Conservation (phyloP, 1,140 invertebrate species). For the Pinna nobilis region DNA sequence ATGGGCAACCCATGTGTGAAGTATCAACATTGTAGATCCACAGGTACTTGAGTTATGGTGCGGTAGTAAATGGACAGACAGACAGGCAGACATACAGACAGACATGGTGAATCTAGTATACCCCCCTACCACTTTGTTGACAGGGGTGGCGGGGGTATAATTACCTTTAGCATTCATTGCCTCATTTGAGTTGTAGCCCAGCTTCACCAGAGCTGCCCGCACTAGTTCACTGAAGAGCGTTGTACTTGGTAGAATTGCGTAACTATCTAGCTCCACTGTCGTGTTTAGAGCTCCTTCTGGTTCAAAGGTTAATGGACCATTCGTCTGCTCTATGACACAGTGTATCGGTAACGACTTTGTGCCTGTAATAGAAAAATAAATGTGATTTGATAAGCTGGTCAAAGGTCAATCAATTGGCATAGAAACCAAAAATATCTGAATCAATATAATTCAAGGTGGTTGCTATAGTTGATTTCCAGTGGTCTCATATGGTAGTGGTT, state of each 20-base stretch:
- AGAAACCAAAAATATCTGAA: neutral
- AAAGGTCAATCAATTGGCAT: neutral
- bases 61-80: too few species aligned
- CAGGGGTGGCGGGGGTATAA: too few species aligned
- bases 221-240: slow-evolving; percentile 91
- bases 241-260: slow-evolving; percentile 92
- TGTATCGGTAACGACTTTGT: slow-evolving; percentile 91
- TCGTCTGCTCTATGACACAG: slow-evolving; percentile 83
- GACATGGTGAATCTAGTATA: too few species aligned
- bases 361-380: slow-evolving; percentile 51
- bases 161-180: slow-evolving; percentile 86
- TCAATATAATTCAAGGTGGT: neutral
- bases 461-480: neutral
- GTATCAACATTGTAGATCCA: too few species aligned
- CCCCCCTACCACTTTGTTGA: too few species aligned
- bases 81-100: too few species aligned
- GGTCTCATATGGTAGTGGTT: neutral
- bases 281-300: slow-evolving; percentile 53
- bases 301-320: slow-evolving; percentile 50
- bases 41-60: too few species aligned
- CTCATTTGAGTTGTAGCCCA: slow-evolving; percentile 86
- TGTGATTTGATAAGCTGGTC: neutral
- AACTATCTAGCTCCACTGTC: slow-evolving; percentile 89
- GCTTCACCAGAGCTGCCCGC: slow-evolving; percentile 83
- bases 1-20: too few species aligned